Evolutionary conservation across 92 coral and sea anemone genomes (phyloP).

Genomic region (Parazoanthus swiftii): DNA sequence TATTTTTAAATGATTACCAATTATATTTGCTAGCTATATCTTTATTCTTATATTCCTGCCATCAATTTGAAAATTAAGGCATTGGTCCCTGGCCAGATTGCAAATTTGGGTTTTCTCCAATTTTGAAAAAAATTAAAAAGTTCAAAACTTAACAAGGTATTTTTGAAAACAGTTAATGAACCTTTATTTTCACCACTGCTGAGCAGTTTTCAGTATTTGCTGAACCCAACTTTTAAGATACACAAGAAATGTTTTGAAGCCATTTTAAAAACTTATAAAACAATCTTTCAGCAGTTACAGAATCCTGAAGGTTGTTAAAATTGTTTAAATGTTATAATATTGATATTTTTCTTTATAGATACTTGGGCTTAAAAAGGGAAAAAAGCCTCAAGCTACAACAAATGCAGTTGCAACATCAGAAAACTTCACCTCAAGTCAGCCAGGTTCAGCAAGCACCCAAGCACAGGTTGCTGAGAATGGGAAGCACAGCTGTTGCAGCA

Average conservation of each 20-base stretch:
- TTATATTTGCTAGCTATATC: constrained; percentile 5
- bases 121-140: neutral
- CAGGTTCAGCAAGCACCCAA: constrained; percentile 40
- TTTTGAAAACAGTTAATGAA: constrained; percentile 1
- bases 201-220: constrained; percentile 1
- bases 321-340: constrained; percentile 6
- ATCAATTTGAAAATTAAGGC: constrained; percentile 1
- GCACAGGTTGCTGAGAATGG: constrained; percentile 3
- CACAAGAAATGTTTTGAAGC: constrained; percentile 3
- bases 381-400: constrained; percentile 34
- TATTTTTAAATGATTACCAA: constrained; percentile 4
- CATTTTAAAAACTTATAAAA: constrained; percentile 9
- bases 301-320: constrained; percentile 9
- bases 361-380: constrained; percentile 79
- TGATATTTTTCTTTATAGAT: constrained; percentile 54
- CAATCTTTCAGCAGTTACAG: constrained; percentile 1
- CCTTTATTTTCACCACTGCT: constrained; percentile 3
- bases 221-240: constrained; percentile 3
- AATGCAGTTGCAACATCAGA: constrained; percentile 13
- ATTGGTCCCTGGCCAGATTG: constrained; percentile 6
- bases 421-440: neutral
- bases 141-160: neutral
- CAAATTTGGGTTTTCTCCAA: constrained; percentile 7
- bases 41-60: constrained; percentile 6
- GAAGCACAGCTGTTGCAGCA: constrained; percentile 40